Evolutionary conservation across 2,113 vertebrate genomes (phyloP), one percentile per base, ranked within the genome.

Genomic region (Lutjanus erythropterus): DNA sequence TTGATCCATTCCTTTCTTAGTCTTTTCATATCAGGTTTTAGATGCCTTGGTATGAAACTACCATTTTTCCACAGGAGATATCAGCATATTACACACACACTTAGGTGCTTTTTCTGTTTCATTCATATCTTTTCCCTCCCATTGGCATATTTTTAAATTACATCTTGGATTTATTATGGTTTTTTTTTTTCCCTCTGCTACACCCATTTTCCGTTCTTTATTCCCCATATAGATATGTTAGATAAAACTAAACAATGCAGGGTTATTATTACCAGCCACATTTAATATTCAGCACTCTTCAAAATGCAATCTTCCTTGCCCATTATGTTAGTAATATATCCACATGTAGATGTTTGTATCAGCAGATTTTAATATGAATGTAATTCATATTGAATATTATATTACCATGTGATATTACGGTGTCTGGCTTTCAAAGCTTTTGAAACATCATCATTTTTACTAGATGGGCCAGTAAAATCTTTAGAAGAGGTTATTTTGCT

Each of bases 361-460:
- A 66, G 74, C 75, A 82, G 47, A 89, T 82, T 84, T 77, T 80
- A 85, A 79, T 69, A 84, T 86, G 79, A 84, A 71, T 56, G 71
- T 42, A 58, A 33, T 78, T 91, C 83, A 84, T 82, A 74, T 49
- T 85, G 77, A 79, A 86, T 73, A 80, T 85, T 70, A 65, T 61
- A 84, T 81, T 83, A 60, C 33, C 21, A 1, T 69, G 53, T 56
- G 39, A 75, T 79, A 55, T 85, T 76, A 81, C 59, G 83, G 37
- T 69, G 71, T 84, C 46, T 64, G 65, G 60, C 71, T 67, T 58
- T 85, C 62, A 44, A 16, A 33, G 47, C 74, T 87, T 86, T 68
- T 71, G 78, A 81, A 68, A 75, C 55, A 81, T 89, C 83, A 85
- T 84, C 81, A 84, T 85, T 27, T 88, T 89, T 74, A 69, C 73